Evolutionary conservation across 92 coral and sea anemone genomes (phyloP), one percentile per base, ranked within the genome.

Genomic region (Epizoanthus illoricatus): DNA sequence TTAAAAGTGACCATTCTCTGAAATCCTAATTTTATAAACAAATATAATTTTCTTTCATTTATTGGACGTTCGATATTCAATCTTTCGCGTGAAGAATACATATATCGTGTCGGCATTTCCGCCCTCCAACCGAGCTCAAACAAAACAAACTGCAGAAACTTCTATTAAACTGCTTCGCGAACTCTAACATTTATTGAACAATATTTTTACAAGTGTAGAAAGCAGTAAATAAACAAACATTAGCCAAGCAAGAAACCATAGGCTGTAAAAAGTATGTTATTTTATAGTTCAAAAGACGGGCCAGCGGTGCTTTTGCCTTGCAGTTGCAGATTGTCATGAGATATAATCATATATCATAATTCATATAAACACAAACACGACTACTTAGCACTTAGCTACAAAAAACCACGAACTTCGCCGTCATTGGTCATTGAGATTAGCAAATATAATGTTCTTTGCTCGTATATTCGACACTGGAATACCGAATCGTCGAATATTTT

Each of bases 221-320:
- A 39, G 52, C 49, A 39, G 73, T 68, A 68, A 68, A 68, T 68
- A 68, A 68, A 68, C 73, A 68, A 66, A 68, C 73, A 68, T 4
- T 13, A 52, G 12, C 56, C 12, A 13, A 52, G 56, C 56, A 15
- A 68, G 42, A 39, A 15, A 16, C 56, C 56, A 52, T 13, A 52
- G 11, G 56, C 56, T 10, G 56, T 13, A 52, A 10, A 52, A 52
- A 0, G 56, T 52, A 52, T 52, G 10, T 52, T 52, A 45, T 45
- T 45, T 6, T 45, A 45, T 45, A 52, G 13, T 52, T 52, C 16
- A 52, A 52, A 2, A 52, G 3, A 9, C 56, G 3, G 56, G 56
- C 16, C 52, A 6, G 52, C 9, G 52, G 9, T 45, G 52, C 52
- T 52, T 13, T 9, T 52, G 56, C 15, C 56, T 12, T 52, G 56